Conservation (phyloP, 2,113 vertebrate species). For the Paramormyrops kingsleyae region DNA sequence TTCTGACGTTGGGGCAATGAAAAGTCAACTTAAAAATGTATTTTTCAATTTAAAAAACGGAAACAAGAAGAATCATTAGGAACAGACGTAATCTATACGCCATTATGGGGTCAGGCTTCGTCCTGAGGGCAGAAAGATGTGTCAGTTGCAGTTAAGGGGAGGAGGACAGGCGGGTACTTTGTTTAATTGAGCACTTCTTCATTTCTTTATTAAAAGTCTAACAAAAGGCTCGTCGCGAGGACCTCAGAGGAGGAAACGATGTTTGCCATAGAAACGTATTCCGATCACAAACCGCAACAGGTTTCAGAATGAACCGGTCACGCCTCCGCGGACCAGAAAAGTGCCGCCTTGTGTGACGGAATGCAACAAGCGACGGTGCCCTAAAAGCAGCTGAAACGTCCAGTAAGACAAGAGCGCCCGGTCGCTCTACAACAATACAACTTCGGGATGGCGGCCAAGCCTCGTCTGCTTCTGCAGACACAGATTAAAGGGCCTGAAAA, state of each 20-base stretch:
- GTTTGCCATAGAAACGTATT: constrained; percentile 6
- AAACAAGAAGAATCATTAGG: not conserved
- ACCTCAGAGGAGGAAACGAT: not conserved
- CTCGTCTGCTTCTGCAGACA: not conserved
- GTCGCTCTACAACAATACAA: not conserved
- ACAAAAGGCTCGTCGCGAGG: not conserved
- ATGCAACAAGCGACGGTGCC: not conserved
- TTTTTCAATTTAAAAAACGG: not conserved
- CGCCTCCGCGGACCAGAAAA: not conserved
- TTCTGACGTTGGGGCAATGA: not conserved
- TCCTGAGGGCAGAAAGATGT: not conserved
- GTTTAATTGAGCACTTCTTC: not conserved
- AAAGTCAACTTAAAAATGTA: not conserved
- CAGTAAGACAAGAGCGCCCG: not conserved
- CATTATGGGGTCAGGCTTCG: not conserved
- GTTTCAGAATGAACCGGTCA: constrained; percentile 9
- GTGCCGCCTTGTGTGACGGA: not conserved
- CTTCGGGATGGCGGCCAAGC: not conserved
- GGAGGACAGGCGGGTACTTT: not conserved
- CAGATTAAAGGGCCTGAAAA: not conserved
- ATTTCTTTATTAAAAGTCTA: not conserved
- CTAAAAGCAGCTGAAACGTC: not conserved
- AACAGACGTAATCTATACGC: not conserved
- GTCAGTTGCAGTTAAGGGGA: not conserved
- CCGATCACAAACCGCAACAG: not conserved